phyloP scores from a whole-genome alignment of 1,140 invertebrate genomes.

The Hestina assimilis region DNA sequence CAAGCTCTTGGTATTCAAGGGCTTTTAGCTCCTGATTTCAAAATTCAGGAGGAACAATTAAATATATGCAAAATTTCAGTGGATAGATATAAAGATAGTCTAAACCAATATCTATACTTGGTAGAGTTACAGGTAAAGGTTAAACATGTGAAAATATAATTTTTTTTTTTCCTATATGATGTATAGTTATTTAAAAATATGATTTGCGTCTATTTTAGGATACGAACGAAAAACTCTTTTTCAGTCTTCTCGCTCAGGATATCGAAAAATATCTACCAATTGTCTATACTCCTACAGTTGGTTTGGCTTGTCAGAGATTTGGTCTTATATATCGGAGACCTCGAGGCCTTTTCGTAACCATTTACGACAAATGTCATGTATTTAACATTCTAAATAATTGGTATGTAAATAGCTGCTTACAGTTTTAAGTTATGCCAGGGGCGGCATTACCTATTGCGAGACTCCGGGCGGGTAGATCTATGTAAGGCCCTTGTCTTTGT shows the following conservation, averaged over 20 bases:
- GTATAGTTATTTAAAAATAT: neutral
- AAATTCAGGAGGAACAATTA: slow-evolving; percentile 94
- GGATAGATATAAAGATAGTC: slow-evolving; percentile 89
- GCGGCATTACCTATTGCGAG: too few species aligned
- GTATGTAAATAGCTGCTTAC: slow-evolving; percentile 81
- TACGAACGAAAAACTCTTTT: slow-evolving; percentile 97
- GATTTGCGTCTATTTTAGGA: slow-evolving; percentile 86
- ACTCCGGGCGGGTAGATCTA: too few species aligned
- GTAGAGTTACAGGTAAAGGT: slow-evolving; percentile 88
- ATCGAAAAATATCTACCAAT: slow-evolving; percentile 98
- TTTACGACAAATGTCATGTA: slow-evolving; percentile 96
- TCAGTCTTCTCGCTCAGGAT: slow-evolving; percentile 94
- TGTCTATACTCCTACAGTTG: slow-evolving; percentile 98
- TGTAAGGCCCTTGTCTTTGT: too few species aligned
- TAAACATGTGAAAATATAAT: neutral
- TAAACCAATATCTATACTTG: slow-evolving; percentile 94
- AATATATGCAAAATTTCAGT: slow-evolving; percentile 91
- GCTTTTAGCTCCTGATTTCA: slow-evolving; percentile 93
- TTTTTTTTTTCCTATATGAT: too few species aligned
- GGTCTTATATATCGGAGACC: slow-evolving; percentile 96
- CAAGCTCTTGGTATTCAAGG: slow-evolving; percentile 95
- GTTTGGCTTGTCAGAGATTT: slow-evolving; percentile 97
- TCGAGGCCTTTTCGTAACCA: slow-evolving; percentile 96
- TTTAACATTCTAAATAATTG: slow-evolving; percentile 94
- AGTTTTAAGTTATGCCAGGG: too few species aligned